A percentile compares a stretch with the other conserved stretches of the same genome.
phyloP scores from a whole-genome alignment of 2,113 vertebrate species.

The Neotragus moschatus region DNA sequence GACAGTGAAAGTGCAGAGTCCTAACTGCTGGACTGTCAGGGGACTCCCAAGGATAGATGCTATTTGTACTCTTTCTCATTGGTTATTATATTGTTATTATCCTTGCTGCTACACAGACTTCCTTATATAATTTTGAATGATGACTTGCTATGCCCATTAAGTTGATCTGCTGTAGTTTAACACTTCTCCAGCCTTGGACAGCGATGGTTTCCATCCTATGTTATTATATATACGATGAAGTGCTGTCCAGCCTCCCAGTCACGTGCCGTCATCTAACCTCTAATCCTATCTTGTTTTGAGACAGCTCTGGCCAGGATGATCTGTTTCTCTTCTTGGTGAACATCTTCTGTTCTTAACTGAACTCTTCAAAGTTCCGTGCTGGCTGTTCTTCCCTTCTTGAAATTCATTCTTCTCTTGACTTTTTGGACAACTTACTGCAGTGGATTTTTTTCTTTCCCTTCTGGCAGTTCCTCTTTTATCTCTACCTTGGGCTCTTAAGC shows the following conservation, averaged over 20 bases:
- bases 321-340: not conserved
- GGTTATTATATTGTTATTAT: not conserved
- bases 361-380: not conserved
- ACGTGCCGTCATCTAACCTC: not conserved
- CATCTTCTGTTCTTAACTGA: not conserved
- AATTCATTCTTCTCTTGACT: not conserved
- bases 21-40: not conserved
- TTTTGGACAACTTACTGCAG: not conserved
- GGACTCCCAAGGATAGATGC: not conserved
- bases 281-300: not conserved
- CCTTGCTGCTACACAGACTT: not conserved
- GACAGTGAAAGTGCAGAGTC: not conserved
- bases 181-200: not conserved
- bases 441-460: not conserved
- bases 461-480: not conserved
- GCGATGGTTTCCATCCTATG: not conserved
- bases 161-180: not conserved
- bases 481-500: not conserved
- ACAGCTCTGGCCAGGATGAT: not conserved
- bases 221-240: not conserved
- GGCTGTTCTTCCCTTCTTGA: not conserved
- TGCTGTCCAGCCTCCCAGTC: not conserved
- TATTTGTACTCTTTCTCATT: not conserved
- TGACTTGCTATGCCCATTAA: not conserved
- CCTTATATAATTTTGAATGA: slow-evolving; percentile 20